Base-by-base conservation (phyloP, 2,888 invertebrate genomes). In the Ashinkailepas kermadecensis region DNA sequence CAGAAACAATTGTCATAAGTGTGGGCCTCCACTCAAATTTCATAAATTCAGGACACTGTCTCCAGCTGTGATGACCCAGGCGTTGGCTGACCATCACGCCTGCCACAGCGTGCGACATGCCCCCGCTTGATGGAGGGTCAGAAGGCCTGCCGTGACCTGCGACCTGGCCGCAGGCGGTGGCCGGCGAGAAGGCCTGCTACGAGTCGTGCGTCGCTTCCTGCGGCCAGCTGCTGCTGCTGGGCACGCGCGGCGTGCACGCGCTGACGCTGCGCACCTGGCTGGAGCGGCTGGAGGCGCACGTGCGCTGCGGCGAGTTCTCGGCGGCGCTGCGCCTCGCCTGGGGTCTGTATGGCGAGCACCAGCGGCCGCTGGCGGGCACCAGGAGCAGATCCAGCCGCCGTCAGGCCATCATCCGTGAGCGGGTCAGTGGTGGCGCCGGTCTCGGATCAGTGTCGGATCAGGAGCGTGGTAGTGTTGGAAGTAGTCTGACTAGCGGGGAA, bases 101-200 rank as follows among this genome's bases (percentile, higher is more conserved):
- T 39, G 1, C 39, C 39, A 39, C 39, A 39, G 39, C 39, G 39
- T 39, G 39, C 39, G 39, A 39, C 4, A 39, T 39, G 39, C 39
- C 39, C 39, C 39, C 39, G 39, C 39, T 39, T 39, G 39, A 39
- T 39, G 39, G 39, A 39, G 39, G 39, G 4, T 4, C 39, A 4
- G 39, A 39, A 39, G 39, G 39, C 39, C 39, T 4, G 39, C 39
- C 39, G 39, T 59, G 59, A 13, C 59, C 59, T 11, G 59, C 15
- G 25, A 58, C 59, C 39, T 80, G n/a, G 12, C 81, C 15, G 21
- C 80, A 90, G 90, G 93, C 93, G 0, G 88, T 91, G 83, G 93
- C 93, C 81, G 94, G 92, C 13, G 93, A 93, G 87, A 89, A 91
- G 84, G 93, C 93, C 0, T 93, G 93, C 86, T 93, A 93, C 86